A percentile compares a stretch with the other conserved stretches of the same genome.
phyloP scores from a whole-genome alignment of 1,140 invertebrate genomes.

The Conopomorpha cramerella region DNA sequence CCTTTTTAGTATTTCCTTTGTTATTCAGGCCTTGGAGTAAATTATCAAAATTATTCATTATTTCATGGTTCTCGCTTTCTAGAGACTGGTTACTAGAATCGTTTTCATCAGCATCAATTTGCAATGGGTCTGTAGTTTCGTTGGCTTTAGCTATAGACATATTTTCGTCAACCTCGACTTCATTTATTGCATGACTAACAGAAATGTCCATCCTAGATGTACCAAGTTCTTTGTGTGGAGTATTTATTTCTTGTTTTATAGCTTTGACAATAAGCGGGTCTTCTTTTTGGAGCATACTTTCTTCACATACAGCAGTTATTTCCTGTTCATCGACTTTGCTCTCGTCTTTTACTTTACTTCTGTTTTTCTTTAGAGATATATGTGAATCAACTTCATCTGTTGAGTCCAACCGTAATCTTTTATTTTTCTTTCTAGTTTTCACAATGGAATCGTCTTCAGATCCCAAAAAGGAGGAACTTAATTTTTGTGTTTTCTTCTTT shows the following conservation, averaged over 20 bases:
- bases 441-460: conserved; percentile 15
- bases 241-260: conserved; percentile 30
- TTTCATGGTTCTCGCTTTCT: conserved; percentile 31
- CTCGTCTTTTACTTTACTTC: conserved; percentile 12
- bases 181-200: conserved; percentile 11
- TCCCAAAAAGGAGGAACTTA: too few relatives aligned
- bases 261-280: conserved; percentile 21
- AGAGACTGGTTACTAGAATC: conserved; percentile 11
- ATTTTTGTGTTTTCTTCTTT: conserved; percentile 24
- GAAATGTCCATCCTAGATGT: conserved; percentile 19
- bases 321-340: conserved; percentile 28
- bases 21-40: conserved; percentile 23
- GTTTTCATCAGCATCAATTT: conserved; percentile 14
- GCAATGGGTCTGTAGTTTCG: conserved; percentile 21
- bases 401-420: conserved; percentile 3
- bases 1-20: conserved; percentile 16
- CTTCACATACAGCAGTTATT: conserved; percentile 20
- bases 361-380: conserved; percentile 5
- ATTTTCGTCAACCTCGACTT: conserved; percentile 14
- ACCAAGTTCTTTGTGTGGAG: conserved; percentile 18
- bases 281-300: conserved; percentile 11
- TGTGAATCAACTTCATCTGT: neutral
- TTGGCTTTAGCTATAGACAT: conserved; percentile 8
- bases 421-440: conserved; percentile 11
- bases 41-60: conserved; percentile 34